Conservation (phyloP, 1,140 invertebrate genomes). For the Drosophila melanogaster region DNA sequence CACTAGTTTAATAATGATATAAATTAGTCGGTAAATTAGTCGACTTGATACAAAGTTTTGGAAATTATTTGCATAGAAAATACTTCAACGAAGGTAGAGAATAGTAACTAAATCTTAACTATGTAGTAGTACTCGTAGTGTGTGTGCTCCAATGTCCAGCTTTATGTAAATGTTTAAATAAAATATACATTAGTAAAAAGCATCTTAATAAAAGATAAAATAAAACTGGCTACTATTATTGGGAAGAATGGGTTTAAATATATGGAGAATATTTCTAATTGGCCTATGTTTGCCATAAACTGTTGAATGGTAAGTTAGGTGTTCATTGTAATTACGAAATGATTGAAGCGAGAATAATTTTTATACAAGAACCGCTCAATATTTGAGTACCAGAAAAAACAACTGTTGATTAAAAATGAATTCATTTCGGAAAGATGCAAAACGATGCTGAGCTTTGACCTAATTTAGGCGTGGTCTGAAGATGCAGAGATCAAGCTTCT, state of each 20-base stretch:
- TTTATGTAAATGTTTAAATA: slow-evolving; percentile 76
- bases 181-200: slow-evolving; percentile 52
- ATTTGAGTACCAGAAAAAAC: neutral
- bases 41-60: slow-evolving; percentile 46
- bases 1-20: slow-evolving; percentile 29
- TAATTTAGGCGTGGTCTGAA: slow-evolving; percentile 6
- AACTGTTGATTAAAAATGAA: slow-evolving; percentile 17
- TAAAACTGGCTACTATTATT: neutral
- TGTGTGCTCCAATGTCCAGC: slow-evolving; percentile 74
- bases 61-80: slow-evolving; percentile 59
- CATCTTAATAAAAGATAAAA: neutral
- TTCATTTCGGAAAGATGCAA: slow-evolving; percentile 24
- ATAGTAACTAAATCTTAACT: slow-evolving; percentile 31
- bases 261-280: no score
- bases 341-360: no score
- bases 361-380: no score
- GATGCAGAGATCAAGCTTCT: neutral
- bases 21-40: slow-evolving; percentile 40
- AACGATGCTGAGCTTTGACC: slow-evolving; percentile 21
- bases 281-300: no score
- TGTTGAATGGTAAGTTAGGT: no score
- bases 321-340: no score
- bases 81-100: slow-evolving; percentile 56
- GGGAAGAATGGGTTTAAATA: neutral
- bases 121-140: slow-evolving; percentile 68